A percentile compares a stretch with the other conserved stretches of the same genome.
These are phyloP conservation scores for Cordilura impudica DNA, from an alignment of 2,888 invertebrate species.

Conservation along the genomic window DNA sequence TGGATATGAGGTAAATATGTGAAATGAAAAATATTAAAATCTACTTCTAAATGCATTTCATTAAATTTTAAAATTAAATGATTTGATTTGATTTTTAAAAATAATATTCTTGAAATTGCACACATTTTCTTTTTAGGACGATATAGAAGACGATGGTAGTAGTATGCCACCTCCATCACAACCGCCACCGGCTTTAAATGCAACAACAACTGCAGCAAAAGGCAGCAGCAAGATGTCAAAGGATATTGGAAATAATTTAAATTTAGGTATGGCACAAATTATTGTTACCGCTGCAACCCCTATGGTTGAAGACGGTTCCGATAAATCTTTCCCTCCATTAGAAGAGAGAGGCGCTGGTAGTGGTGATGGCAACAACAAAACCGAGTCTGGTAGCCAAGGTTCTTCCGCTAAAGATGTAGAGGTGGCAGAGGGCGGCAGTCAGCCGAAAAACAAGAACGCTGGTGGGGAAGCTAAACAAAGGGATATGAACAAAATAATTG, in stretches of 20 bases:
- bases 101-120: not conserved
- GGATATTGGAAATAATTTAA: conserved; percentile 79
- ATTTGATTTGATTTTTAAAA: not conserved
- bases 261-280: conserved; percentile 91
- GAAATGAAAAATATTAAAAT: not conserved
- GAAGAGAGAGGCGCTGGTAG: conserved; percentile 70
- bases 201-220: conserved; percentile 44
- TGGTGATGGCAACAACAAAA: conserved; percentile 29
- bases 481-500: conserved; percentile 63
- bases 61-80: not conserved
- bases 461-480: conserved; percentile 47
- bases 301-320: conserved; percentile 89
- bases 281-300: conserved; percentile 96
- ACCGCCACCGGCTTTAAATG: conserved; percentile 69
- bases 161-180: conserved; percentile 69
- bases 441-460: not conserved
- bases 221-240: conserved; percentile 49
- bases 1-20: conserved; percentile 74
- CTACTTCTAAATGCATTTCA: not conserved
- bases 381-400: conserved; percentile 40
- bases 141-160: conserved; percentile 73
- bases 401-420: conserved; percentile 60
- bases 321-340: conserved; percentile 86
- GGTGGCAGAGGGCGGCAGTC: conserved; percentile 51
- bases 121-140: conserved; percentile 68